Evolutionary conservation across 1,140 invertebrate species (phyloP).

Genomic region (Lordiphosa clarofinis): DNA sequence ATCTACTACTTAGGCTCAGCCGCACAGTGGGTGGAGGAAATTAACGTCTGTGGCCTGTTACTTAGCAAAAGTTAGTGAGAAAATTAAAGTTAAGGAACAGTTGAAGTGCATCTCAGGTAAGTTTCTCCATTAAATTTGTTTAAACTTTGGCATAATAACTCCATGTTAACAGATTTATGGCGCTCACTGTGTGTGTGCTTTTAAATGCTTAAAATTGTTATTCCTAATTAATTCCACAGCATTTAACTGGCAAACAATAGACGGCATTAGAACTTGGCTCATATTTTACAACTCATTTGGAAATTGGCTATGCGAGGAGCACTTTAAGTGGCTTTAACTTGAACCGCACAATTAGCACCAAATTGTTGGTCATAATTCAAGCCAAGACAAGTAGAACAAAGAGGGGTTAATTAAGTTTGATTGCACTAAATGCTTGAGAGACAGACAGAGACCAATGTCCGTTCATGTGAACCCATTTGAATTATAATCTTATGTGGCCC

Average conservation of each 20-base stretch:
- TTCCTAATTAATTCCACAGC: constrained; percentile 47
- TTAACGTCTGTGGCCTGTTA: constrained; percentile 43
- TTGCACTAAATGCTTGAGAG: constrained; percentile 18
- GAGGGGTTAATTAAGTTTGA: constrained; percentile 55
- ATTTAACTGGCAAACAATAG: constrained; percentile 48
- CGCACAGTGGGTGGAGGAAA: constrained; percentile 42
- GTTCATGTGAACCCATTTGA: constrained; percentile 33
- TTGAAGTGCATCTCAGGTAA: background rate
- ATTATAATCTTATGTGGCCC: constrained; percentile 25
- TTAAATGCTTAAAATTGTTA: constrained; percentile 11
- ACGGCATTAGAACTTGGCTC: constrained; percentile 30
- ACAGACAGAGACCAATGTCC: constrained; percentile 3
- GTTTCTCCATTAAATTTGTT: background rate
- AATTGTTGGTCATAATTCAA: constrained; percentile 43
- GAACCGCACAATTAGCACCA: constrained; percentile 43
- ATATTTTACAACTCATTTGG: constrained; percentile 24
- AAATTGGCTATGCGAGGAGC: constrained; percentile 18
- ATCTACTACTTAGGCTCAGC: constrained; percentile 1
- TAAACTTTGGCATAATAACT: too few relatives aligned
- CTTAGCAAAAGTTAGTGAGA: constrained; percentile 1
- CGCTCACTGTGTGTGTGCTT: constrained; percentile 4
- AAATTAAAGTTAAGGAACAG: background rate
- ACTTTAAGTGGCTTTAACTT: constrained; percentile 22
- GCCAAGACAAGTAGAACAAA: constrained; percentile 26
- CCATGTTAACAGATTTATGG: background rate